Conservation (phyloP, 1,140 invertebrate species). For the Hermatobates lingyangjiaoensis region DNA sequence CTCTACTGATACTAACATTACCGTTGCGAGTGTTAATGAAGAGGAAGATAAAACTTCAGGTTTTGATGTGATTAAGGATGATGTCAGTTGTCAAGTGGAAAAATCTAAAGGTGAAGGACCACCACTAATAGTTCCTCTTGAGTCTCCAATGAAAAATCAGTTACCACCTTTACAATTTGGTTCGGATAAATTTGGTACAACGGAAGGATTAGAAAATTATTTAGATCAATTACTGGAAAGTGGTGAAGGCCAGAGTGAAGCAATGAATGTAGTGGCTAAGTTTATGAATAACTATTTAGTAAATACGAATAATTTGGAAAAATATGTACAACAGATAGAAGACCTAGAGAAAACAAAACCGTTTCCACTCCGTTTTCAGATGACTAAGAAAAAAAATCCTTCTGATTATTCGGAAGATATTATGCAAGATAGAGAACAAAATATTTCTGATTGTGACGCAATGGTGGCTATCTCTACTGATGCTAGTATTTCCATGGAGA, state of each 20-base stretch:
- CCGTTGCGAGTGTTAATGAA: background rate
- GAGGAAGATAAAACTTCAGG: background rate
- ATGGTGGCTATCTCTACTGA: slow-evolving; percentile 10
- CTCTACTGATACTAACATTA: slow-evolving; percentile 2
- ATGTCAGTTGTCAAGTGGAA: slow-evolving; percentile 6
- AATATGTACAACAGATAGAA: no score
- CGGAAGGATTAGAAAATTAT: slow-evolving; percentile 36
- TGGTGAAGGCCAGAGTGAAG: no score
- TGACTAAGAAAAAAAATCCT: no score
- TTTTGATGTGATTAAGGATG: slow-evolving; percentile 11
- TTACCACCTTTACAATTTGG: no score
- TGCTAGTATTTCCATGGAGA: slow-evolving; percentile 1
- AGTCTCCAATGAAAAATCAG: no score
- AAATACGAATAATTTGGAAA: no score
- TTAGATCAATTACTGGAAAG: slow-evolving; percentile 30
- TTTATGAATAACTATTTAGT: no score
- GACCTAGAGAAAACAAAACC: no score
- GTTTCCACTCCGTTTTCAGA: no score
- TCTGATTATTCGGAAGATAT: slow-evolving; percentile 20
- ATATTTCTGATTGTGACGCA: background rate
- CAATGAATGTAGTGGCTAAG: no score
- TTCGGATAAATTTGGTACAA: no score
- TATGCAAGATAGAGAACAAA: background rate
- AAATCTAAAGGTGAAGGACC: slow-evolving; percentile 10
- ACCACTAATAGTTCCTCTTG: no score